Percentiles rank a stretch among this genome's conserved stretches.
Evolutionary conservation across 2,797 vertebrate genomes (phyloP).

Genomic region (Mastacembelus armatus): DNA sequence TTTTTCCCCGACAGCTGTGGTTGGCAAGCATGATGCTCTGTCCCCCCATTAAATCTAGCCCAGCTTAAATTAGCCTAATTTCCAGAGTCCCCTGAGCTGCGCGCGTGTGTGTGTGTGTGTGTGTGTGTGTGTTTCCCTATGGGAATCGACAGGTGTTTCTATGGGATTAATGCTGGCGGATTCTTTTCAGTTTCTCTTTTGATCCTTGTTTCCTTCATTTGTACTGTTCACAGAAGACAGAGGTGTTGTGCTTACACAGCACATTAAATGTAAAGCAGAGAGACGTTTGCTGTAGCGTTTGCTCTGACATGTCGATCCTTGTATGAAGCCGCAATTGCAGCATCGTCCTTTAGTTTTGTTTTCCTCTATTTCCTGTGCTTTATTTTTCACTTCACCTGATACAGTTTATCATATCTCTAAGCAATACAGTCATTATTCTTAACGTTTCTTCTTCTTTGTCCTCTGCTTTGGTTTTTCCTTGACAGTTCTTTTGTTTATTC

Average conservation of each 20-base stretch:
- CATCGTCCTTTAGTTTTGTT: conserved; percentile 35
- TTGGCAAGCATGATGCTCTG: conserved; percentile 50
- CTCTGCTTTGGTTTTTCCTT: conserved; percentile 31
- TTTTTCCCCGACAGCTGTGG: too few relatives aligned
- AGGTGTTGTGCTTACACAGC: background rate
- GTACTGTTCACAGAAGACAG: background rate
- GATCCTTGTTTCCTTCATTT: background rate
- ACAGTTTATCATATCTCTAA: conserved; percentile 52
- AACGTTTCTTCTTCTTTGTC: conserved; percentile 46
- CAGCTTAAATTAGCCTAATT: too few relatives aligned
- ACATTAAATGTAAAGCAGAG: conserved; percentile 7
- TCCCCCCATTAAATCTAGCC: conserved; percentile 25
- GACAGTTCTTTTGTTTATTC: conserved; percentile 48
- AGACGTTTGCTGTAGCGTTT: conserved; percentile 29
- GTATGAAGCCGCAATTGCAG: conserved; percentile 18
- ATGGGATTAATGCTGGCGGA: background rate
- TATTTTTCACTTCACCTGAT: conserved; percentile 52
- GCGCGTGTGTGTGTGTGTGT: too few relatives aligned
- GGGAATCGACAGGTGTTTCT: conserved; percentile 3
- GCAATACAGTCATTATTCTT: conserved; percentile 53
- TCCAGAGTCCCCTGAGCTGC: too few relatives aligned
- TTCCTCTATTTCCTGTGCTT: conserved; percentile 40
- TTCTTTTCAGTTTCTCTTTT: background rate
- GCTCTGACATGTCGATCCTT: conserved; percentile 21
- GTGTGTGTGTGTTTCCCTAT: too few relatives aligned